phyloP scores from a whole-genome alignment of 2,888 invertebrate genomes.

The Horisme vitalbata region DNA sequence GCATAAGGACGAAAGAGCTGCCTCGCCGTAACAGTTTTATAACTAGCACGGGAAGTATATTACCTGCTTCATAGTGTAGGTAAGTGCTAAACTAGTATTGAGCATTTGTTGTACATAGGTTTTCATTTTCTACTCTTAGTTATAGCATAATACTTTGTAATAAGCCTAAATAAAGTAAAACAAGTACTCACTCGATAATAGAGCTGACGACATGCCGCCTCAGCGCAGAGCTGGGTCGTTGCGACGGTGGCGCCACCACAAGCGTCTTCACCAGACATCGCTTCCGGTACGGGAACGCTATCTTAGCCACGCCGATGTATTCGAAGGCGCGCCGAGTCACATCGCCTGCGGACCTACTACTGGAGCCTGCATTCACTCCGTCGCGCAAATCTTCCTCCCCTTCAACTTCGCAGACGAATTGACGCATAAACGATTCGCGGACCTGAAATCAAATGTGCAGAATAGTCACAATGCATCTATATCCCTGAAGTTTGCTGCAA shows the following conservation, averaged over 20 bases:
- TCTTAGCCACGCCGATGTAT: conserved; percentile 69
- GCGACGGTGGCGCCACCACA: conserved; percentile 91
- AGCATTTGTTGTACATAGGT: no score
- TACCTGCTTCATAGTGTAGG: no score
- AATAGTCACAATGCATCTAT: no score
- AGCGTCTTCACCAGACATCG: conserved; percentile 92
- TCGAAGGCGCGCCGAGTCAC: conserved; percentile 67
- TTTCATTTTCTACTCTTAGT: no score
- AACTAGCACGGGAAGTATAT: no score
- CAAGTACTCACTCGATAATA: conserved; percentile 89
- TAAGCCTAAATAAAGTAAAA: neutral
- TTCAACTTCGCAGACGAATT: conserved; percentile 95
- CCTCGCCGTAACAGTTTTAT: no score
- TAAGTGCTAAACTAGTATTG: no score
- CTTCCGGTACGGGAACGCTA: conserved; percentile 87
- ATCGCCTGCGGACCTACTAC: conserved; percentile 42
- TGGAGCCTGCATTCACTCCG: conserved; percentile 52
- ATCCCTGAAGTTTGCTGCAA: no score
- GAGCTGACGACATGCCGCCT: conserved; percentile 92
- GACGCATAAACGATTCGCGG: conserved; percentile 99
- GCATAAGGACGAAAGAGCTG: no score
- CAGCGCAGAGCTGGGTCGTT: conserved; percentile 90
- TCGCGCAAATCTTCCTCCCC: conserved; percentile 86
- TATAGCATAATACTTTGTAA: no score
- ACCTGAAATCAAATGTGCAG: conserved; percentile 83